Evolutionary conservation across 1,140 invertebrate species (phyloP).

Genomic region (Cydia splendana): DNA sequence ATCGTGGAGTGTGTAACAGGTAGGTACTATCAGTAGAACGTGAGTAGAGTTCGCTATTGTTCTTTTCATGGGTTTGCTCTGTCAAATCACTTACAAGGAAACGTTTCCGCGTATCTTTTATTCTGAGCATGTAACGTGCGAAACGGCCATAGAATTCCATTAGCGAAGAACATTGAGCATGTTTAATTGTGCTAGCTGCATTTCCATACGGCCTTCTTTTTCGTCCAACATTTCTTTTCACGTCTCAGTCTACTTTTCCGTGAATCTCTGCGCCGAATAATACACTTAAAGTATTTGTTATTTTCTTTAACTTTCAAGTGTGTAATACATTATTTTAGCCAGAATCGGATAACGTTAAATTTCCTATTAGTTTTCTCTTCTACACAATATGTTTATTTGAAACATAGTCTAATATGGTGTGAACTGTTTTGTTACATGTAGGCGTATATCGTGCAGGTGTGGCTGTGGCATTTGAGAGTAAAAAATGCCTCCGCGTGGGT

Average conservation of each 20-base stretch:
- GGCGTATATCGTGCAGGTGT: not conserved
- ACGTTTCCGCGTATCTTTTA: constrained; percentile 14
- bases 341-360: too few relatives aligned
- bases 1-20: not conserved
- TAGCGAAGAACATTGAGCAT: not conserved
- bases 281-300: too few relatives aligned
- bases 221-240: not conserved
- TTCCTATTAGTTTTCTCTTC: too few relatives aligned
- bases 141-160: not conserved
- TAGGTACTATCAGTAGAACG: constrained; percentile 6
- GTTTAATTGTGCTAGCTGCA: not conserved
- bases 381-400: too few relatives aligned
- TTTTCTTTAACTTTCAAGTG: too few relatives aligned
- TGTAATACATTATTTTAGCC: too few relatives aligned
- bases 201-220: not conserved
- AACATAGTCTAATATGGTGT: not conserved
- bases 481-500: too few relatives aligned
- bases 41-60: not conserved
- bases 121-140: not conserved
- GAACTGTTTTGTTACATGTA: not conserved
- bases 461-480: not conserved
- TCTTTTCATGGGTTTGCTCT: not conserved
- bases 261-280: too few relatives aligned
- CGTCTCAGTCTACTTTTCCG: not conserved
- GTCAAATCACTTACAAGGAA: constrained; percentile 5